A percentile compares a stretch with the other conserved stretches of the same genome.
phyloP scores from a whole-genome alignment of 2,113 vertebrate genomes.

The Capricornis sumatraensis region DNA sequence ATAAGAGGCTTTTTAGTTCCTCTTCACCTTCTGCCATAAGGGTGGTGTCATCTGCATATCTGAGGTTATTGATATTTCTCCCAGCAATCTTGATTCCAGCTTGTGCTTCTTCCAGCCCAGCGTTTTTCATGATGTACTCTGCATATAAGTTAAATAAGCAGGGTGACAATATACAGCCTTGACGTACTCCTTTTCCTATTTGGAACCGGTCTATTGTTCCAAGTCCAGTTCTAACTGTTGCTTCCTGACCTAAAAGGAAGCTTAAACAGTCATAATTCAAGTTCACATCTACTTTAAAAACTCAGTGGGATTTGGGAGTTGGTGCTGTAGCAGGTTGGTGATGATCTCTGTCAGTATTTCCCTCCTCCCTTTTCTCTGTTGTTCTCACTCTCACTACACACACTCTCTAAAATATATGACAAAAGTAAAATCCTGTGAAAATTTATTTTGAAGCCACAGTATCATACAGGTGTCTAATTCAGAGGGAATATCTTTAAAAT shows the following conservation, averaged over 20 bases:
- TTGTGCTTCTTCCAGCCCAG: too few species aligned
- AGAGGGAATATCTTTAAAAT: background rate
- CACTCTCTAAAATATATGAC: background rate
- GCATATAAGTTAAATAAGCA: too few species aligned
- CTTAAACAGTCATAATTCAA: background rate
- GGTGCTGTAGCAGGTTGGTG: background rate
- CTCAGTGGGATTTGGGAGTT: background rate
- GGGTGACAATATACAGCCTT: too few species aligned
- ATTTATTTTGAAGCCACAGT: background rate
- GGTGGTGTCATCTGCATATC: too few species aligned
- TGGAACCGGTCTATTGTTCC: too few species aligned
- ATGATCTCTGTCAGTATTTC: background rate
- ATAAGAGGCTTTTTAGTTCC: too few species aligned
- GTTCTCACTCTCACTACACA: background rate
- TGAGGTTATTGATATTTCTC: too few species aligned
- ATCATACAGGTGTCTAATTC: background rate
- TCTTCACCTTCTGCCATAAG: too few species aligned
- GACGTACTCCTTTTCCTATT: too few species aligned
- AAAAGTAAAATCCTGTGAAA: background rate
- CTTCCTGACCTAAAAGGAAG: background rate
- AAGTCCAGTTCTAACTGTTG: too few species aligned
- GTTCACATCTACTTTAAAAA: constrained; percentile 12
- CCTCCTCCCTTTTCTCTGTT: background rate
- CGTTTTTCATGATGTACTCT: too few species aligned
- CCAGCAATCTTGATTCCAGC: too few species aligned